phyloP scores from a whole-genome alignment of 1,140 invertebrate genomes.

The Trialeurodes vaporariorum region DNA sequence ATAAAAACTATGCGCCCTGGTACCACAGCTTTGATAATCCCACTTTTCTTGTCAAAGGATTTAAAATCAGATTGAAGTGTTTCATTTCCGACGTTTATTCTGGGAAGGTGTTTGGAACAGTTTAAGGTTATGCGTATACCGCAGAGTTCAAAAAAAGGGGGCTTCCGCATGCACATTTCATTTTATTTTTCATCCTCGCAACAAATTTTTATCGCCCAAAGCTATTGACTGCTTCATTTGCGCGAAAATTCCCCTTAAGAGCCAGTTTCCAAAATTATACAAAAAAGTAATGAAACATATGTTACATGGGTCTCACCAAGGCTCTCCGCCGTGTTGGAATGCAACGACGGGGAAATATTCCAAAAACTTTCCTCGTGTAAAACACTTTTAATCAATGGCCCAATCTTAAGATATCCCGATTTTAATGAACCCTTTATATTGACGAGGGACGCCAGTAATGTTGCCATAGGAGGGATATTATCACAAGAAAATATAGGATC shows the following conservation, averaged over 20 bases:
- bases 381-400: no score
- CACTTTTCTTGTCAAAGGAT: not conserved
- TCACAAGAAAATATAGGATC: no score
- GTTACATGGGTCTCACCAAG: conserved; percentile 39
- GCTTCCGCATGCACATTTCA: conserved; percentile 11
- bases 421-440: no score
- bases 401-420: no score
- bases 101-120: not conserved
- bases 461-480: no score
- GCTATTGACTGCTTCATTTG: conserved; percentile 37
- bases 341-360: conserved; percentile 26
- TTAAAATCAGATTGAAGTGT: not conserved
- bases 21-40: not conserved
- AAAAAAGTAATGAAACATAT: conserved; percentile 35
- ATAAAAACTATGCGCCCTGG: not conserved
- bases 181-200: not conserved
- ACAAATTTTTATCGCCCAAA: conserved; percentile 16
- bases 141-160: conserved; percentile 14
- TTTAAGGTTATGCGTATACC: not conserved
- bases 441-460: no score
- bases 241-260: conserved; percentile 40
- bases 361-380: conserved; percentile 35
- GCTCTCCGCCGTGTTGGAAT: conserved; percentile 15
- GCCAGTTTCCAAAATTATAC: conserved; percentile 31
- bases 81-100: not conserved